Evolutionary conservation across 1,140 invertebrate genomes (phyloP).

Genomic region (Melipona quadrifasciata): DNA sequence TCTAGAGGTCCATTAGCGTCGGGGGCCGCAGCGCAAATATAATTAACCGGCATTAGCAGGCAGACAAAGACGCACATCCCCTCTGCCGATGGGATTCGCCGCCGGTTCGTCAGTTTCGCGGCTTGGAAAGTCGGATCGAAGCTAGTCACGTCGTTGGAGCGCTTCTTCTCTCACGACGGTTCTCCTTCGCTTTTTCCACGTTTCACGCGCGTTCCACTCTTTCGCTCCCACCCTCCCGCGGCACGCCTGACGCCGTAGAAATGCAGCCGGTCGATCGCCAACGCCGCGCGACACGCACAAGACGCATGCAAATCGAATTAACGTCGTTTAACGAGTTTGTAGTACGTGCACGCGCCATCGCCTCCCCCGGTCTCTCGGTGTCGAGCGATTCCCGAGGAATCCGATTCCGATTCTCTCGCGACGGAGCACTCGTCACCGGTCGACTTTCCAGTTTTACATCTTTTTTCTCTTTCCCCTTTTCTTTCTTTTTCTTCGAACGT

Average conservation of each 20-base stretch:
- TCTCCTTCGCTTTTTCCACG: neutral
- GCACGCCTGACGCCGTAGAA: neutral
- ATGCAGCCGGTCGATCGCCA: neutral
- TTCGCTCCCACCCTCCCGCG: too few species aligned
- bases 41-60: constrained; percentile 53
- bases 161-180: neutral
- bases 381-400: neutral
- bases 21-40: constrained; percentile 33
- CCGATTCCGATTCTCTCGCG: neutral
- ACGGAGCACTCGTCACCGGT: neutral
- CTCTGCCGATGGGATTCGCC: constrained; percentile 1
- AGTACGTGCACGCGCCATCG: neutral
- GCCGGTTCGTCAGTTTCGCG: constrained; percentile 24
- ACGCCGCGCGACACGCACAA: neutral
- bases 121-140: constrained; percentile 24
- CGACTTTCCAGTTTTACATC: constrained; percentile 2
- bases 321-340: constrained; percentile 11
- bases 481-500: constrained; percentile 20
- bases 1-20: constrained; percentile 37
- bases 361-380: neutral
- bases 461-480: neutral
- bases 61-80: constrained; percentile 4
- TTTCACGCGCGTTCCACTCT: neutral
- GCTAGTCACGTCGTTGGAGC: neutral
- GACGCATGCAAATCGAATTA: constrained; percentile 16